phyloP scores from a whole-genome alignment of 1,140 invertebrate genomes.

The Neomicropteryx cornuta region DNA sequence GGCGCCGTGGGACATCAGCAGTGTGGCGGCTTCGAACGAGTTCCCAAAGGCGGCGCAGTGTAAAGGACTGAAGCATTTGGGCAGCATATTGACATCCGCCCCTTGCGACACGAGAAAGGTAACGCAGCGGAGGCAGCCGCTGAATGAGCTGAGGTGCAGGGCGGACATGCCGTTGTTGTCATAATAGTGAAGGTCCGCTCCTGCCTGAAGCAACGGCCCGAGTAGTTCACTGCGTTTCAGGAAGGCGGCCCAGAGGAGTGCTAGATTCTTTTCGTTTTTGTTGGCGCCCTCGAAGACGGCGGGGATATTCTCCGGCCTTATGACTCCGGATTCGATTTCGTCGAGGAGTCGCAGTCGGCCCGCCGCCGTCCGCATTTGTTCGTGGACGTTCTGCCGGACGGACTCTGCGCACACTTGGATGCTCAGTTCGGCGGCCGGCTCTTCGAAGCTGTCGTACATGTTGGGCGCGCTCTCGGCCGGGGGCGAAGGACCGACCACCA shows the following conservation, averaged over 20 bases:
- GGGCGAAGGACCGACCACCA: constrained; percentile 60
- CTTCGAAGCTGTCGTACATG: constrained; percentile 64
- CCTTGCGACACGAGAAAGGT: constrained; percentile 55
- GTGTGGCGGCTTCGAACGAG: constrained; percentile 56
- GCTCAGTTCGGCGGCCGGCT: constrained; percentile 55
- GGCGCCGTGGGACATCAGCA: constrained; percentile 55
- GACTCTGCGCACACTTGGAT: constrained; percentile 62
- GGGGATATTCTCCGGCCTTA: constrained; percentile 41
- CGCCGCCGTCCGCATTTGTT: constrained; percentile 55
- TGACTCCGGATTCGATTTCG: constrained; percentile 54
- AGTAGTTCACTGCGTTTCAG: constrained; percentile 53
- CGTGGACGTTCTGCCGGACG: constrained; percentile 55
- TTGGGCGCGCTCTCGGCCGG: constrained; percentile 61
- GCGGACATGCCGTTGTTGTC: constrained; percentile 58
- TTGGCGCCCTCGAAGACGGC: constrained; percentile 41
- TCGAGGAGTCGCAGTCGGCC: constrained; percentile 54
- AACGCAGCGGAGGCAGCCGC: constrained; percentile 58
- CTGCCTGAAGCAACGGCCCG: constrained; percentile 43
- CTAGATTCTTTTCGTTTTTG: constrained; percentile 53
- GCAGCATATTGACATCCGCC: constrained; percentile 52
- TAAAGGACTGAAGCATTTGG: constrained; percentile 59
- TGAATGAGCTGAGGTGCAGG: constrained; percentile 65
- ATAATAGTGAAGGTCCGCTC: constrained; percentile 55
- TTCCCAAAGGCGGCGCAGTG: constrained; percentile 75
- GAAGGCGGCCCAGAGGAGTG: constrained; percentile 59